Evolutionary conservation across 2,888 invertebrate genomes (phyloP), one percentile per base, ranked within the genome.

Genomic region (Phaonia tiefii): DNA sequence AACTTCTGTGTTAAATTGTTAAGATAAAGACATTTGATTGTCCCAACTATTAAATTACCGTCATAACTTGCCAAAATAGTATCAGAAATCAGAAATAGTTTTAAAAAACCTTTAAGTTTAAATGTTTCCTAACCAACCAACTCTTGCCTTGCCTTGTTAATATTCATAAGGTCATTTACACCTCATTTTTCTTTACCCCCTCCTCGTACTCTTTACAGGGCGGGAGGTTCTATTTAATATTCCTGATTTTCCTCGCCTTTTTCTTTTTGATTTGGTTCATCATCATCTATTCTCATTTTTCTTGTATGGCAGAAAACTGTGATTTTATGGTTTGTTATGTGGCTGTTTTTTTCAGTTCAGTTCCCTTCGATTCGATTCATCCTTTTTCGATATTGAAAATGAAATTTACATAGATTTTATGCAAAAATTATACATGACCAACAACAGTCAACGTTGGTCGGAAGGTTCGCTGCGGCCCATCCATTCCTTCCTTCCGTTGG

Each of bases 351-450:
- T 58, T 49, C 37, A 15, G 13, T 65, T 56, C 67, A 51, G 56
- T 58, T 58, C 13, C 37, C 71, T 67, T 67, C 56, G 56, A 8
- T 51, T 37, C 60, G 75, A 22, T 26, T 75, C 22, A 13, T 8
- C 54, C 51, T 51, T 11, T 22, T 22, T 42, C 42, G 20, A 63
- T 63, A 63, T 42, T 63, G 63, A 63, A 63, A 63, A 65, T 73
- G 58, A 77, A 82, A 89, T 88, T 89, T 89, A 87, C 88, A 88
- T 89, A 88, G 87, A 87, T 88, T 89, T 89, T 88, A 88, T 88
- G 88, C 88, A 88, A 88, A 88, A 88, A 88, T 88, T 88, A 88
- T 88, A 85, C 88, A 86, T 63, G 60, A 44, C 39, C 11, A 65
- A n/a, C n/a, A n/a, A n/a, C n/a, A n/a, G n/a, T n/a, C n/a, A n/a